Percentiles rank a stretch among this genome's conserved stretches.
Conservation (phyloP, 1,140 invertebrate genomes). For the Himalopsyche phryganea region DNA sequence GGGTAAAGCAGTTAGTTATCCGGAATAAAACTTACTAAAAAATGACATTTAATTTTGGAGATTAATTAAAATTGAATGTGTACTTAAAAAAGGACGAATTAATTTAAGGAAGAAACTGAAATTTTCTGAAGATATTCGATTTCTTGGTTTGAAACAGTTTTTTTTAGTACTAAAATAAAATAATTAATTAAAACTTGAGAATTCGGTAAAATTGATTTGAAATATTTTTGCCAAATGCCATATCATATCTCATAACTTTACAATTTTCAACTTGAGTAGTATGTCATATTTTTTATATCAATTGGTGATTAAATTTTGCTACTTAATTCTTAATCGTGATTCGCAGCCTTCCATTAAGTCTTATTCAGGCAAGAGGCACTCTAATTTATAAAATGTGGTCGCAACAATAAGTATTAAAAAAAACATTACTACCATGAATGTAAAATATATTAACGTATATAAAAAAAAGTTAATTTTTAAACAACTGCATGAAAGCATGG, state of each 20-base stretch:
- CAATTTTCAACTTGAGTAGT: slow-evolving; percentile 34
- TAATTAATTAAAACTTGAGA: background rate
- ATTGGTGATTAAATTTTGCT: slow-evolving; percentile 45
- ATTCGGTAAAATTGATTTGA: background rate
- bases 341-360: slow-evolving; percentile 58
- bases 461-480: too few relatives aligned
- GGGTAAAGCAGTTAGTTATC: too few relatives aligned
- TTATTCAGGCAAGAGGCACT: slow-evolving; percentile 57
- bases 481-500: too few relatives aligned
- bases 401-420: slow-evolving; percentile 33
- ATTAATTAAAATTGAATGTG: too few relatives aligned
- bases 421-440: slow-evolving; percentile 6
- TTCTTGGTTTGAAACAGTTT: too few relatives aligned
- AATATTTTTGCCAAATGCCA: slow-evolving; percentile 26
- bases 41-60: too few relatives aligned
- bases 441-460: background rate
- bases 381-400: slow-evolving; percentile 57
- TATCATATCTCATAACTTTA: slow-evolving; percentile 36
- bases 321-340: slow-evolving; percentile 54
- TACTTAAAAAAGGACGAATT: too few relatives aligned
- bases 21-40: too few relatives aligned
- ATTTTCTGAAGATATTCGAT: too few relatives aligned
- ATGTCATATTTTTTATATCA: slow-evolving; percentile 34
- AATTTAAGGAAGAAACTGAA: too few relatives aligned
- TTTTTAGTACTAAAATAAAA: too few relatives aligned